Percentiles rank a stretch among this genome's conserved stretches.
These are phyloP conservation scores for Monopterus albus DNA, from an alignment of 2,113 vertebrate genomes.

Conservation along the genomic window DNA sequence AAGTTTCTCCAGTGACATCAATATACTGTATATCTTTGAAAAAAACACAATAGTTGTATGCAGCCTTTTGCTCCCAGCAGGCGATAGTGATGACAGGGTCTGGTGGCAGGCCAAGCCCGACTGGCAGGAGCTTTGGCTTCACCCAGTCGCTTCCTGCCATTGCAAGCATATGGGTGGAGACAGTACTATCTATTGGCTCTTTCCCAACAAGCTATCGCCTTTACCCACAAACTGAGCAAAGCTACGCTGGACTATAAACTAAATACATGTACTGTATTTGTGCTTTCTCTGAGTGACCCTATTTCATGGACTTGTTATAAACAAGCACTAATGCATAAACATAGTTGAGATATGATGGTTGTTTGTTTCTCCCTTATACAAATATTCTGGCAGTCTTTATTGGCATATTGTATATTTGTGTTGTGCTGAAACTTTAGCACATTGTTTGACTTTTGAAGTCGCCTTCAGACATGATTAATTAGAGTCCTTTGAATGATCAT, in stretches of 20 bases:
- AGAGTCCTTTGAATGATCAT: constrained; percentile 67
- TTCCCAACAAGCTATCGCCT: constrained; percentile 77
- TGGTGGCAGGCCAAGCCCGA: constrained; percentile 78
- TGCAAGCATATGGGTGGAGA: constrained; percentile 77
- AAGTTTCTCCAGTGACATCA: not conserved
- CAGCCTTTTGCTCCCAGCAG: constrained; percentile 72
- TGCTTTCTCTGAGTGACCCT: constrained; percentile 40
- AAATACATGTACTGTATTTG: constrained; percentile 50
- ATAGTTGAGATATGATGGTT: not conserved
- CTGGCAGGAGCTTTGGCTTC: constrained; percentile 73
- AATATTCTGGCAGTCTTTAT: constrained; percentile 1
- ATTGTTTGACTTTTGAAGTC: constrained; percentile 59
- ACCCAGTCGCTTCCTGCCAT: constrained; percentile 78
- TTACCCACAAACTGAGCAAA: constrained; percentile 66
- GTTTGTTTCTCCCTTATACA: not conserved
- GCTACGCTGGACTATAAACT: constrained; percentile 51
- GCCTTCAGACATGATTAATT: constrained; percentile 78
- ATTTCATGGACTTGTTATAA: not conserved
- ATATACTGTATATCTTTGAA: too few relatives aligned
- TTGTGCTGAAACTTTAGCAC: constrained; percentile 55
- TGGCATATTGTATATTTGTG: constrained; percentile 15
- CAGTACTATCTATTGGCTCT: constrained; percentile 67
- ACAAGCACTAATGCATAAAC: not conserved
- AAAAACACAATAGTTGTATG: too few relatives aligned
- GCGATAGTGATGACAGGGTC: constrained; percentile 80